Conservation (phyloP, 2,888 invertebrate genomes). For the Drosophila tanythrix region DNA sequence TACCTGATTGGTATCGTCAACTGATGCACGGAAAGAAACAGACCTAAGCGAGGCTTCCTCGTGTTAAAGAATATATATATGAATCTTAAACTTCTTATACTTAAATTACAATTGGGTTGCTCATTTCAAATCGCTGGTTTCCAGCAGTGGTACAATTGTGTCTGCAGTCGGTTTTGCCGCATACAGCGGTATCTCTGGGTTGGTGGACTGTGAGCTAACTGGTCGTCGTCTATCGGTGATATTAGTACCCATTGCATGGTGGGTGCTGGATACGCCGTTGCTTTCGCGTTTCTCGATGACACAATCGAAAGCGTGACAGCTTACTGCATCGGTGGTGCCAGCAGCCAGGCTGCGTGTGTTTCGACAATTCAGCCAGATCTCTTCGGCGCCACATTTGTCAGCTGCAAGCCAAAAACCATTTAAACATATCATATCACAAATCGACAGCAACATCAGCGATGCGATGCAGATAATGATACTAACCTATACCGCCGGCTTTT, state of each 20-base stretch:
- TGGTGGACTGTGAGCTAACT: conserved; percentile 25
- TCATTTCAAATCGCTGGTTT: conserved; percentile 62
- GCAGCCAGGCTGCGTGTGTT: conserved; percentile 94
- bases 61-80: neutral
- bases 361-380: conserved; percentile 93
- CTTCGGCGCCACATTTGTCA: conserved; percentile 96
- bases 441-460: neutral
- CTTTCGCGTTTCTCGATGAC: conserved; percentile 85
- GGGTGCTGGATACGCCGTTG: conserved; percentile 12
- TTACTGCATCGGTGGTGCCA: conserved; percentile 98
- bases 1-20: conserved; percentile 59
- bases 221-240: conserved; percentile 55
- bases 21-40: conserved; percentile 17
- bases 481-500: conserved; percentile 83
- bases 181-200: conserved; percentile 35
- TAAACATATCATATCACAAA: neutral
- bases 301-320: conserved; percentile 96
- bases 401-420: conserved; percentile 86
- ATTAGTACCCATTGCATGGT: conserved; percentile 15
- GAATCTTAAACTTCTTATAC: neutral
- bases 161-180: conserved; percentile 10
- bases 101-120: neutral
- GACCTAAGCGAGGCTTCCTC: neutral
- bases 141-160: conserved; percentile 54
- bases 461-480: conserved; percentile 3